phyloP scores from a whole-genome alignment of 2,888 invertebrate species.

The Lasioglossum morio region DNA sequence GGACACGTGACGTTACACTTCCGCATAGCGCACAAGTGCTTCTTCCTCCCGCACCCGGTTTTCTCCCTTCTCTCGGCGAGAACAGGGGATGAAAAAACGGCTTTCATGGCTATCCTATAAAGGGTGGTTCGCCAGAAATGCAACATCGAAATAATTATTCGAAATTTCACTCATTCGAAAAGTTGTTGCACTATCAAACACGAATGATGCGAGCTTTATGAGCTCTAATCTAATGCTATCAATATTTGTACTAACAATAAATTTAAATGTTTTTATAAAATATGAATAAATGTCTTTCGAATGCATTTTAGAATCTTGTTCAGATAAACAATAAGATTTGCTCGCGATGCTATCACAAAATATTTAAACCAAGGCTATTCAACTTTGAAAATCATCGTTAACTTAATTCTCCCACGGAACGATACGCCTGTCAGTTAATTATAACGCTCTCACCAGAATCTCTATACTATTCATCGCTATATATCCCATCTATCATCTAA shows the following conservation, averaged over 20 bases:
- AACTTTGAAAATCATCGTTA: background rate
- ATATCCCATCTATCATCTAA: too few relatives aligned
- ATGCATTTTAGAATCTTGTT: too few relatives aligned
- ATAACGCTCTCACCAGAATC: background rate
- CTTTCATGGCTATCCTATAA: conserved; percentile 23
- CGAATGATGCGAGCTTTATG: too few relatives aligned
- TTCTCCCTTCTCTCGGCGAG: conserved; percentile 17
- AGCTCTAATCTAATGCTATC: too few relatives aligned
- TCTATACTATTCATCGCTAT: background rate
- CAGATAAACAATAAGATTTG: background rate
- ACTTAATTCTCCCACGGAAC: background rate
- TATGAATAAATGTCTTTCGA: too few relatives aligned
- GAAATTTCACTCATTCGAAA: too few relatives aligned
- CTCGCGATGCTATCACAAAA: background rate
- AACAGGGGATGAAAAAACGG: conserved; percentile 52
- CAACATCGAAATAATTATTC: background rate
- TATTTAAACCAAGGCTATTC: background rate
- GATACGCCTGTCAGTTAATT: background rate
- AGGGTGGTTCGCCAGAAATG: conserved; percentile 4
- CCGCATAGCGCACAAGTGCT: conserved; percentile 57
- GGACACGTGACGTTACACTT: conserved; percentile 65
- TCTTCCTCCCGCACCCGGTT: conserved; percentile 34
- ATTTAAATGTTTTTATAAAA: too few relatives aligned
- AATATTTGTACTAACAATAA: too few relatives aligned
- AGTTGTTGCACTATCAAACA: too few relatives aligned